A percentile compares a stretch with the other conserved stretches of the same genome.
Evolutionary conservation across 1,140 invertebrate genomes (phyloP).

Genomic region (Metopolophium dirhodum): DNA sequence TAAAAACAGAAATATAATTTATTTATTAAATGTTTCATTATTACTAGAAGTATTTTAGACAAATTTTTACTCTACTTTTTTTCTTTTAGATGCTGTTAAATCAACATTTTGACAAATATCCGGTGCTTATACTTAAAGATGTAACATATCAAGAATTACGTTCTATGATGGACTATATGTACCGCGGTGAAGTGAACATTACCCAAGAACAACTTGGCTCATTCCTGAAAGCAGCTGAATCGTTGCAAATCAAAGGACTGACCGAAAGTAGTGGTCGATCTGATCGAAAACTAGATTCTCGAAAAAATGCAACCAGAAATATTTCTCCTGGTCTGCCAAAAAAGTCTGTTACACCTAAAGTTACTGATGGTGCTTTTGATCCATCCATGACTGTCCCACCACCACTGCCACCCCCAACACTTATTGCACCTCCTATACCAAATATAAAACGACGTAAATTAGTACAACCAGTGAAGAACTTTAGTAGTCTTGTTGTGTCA

Average conservation of each 20-base stretch:
- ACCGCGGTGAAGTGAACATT: conserved; percentile 91
- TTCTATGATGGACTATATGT: conserved; percentile 95
- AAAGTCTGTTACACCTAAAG: conserved; percentile 56
- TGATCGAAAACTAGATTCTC: conserved; percentile 47
- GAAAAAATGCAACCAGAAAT: conserved; percentile 36
- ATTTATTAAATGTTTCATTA: background rate
- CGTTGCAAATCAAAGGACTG: conserved; percentile 88
- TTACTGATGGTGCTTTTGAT: conserved; percentile 23
- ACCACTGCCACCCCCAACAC: conserved; percentile 2
- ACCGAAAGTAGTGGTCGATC: conserved; percentile 70
- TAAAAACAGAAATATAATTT: background rate
- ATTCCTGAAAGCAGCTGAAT: conserved; percentile 88
- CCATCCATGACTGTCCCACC: conserved; percentile 44
- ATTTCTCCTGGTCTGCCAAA: conserved; percentile 31
- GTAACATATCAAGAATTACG: conserved; percentile 88
- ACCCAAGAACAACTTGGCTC: conserved; percentile 88
- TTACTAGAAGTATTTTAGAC: background rate
- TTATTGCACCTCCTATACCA: conserved; percentile 41
- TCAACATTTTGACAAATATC: conserved; percentile 87
- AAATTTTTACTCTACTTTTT: conserved; percentile 59
- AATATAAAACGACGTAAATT: conserved; percentile 58
- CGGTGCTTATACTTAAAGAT: conserved; percentile 89
- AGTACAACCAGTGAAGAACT: conserved; percentile 58
- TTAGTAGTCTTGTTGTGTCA: conserved; percentile 55
- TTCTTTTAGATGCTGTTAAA: conserved; percentile 79